phyloP scores from a whole-genome alignment of 2,797 vertebrate species.

The Lophura swinhoii region DNA sequence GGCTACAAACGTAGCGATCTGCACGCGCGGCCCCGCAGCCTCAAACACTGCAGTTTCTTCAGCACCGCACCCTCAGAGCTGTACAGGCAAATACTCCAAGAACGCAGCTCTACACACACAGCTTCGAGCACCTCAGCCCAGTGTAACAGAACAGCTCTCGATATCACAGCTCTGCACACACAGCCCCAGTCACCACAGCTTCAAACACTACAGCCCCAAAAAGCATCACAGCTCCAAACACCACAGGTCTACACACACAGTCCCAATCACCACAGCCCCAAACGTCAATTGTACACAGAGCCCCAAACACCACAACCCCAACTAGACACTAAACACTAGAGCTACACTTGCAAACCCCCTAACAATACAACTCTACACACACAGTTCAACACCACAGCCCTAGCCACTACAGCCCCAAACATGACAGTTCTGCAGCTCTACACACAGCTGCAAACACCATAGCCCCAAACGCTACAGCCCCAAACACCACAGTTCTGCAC shows the following conservation, averaged over 20 bases:
- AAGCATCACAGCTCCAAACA: neutral
- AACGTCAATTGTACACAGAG: fast-evolving
- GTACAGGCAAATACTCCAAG: no score
- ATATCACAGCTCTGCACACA: neutral
- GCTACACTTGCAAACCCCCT: no score
- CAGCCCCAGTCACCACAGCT: no score
- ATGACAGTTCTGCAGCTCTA: neutral
- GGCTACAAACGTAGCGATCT: neutral
- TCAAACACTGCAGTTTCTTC: neutral
- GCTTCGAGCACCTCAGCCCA: neutral
- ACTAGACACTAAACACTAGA: no score
- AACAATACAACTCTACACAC: neutral
- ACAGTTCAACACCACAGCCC: neutral
- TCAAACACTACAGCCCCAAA: no score
- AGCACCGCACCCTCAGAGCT: no score
- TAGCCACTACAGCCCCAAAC: neutral
- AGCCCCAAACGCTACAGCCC: no score
- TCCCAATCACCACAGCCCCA: neutral
- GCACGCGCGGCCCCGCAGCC: neutral
- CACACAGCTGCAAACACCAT: neutral
- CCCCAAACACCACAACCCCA: neutral
- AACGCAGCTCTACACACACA: neutral
- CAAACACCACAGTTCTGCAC: neutral
- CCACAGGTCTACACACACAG: neutral
- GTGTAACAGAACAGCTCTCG: no score